Evolutionary conservation across 2,113 vertebrate species (phyloP), one percentile per base, ranked within the genome.

Genomic region (Aythya baeri): DNA sequence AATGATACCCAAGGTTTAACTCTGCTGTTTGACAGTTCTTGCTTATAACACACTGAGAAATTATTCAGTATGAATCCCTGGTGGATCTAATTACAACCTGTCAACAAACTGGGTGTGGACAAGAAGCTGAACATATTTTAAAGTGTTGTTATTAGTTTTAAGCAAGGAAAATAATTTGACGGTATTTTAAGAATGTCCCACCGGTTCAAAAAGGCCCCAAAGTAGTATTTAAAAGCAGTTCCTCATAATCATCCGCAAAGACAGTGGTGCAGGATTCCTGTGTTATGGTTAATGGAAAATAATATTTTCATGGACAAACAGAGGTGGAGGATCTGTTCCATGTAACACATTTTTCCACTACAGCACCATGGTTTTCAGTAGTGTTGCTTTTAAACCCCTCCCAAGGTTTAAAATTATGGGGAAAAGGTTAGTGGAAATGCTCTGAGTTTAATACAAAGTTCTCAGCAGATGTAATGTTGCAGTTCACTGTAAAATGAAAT

Each of bases 311-410:
- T 73, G 62, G 65, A 68, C 32, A 71, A 83, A 84, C 2, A 36
- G 87, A 86, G 32, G 23, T 46, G 46, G 75, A 86, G 79, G 16
- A 27, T 93, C 94, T 94, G 57, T 96, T 91, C 93, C 65, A 65
- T 86, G 68, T 63, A 88, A 82, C 5, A 12, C 41, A 54, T 81
- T 94, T 97, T 96, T 88, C 91, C 68, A 73, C 68, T 93, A 41
- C 21, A 54, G 68, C 68, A 71, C 41, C 6, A 8, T 86, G 46
- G 32, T 93, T 91, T 91, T 86, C 52, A 83, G 59, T 27, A 62
- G 36, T 8, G 11, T 92, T 70, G 72, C 18, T 18, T 62, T 22
- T 7, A 77, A 89, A 89, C 25, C 29, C 44, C 79, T 88, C 76
- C 73, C 65, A 88, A 52, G 76, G 43, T 63, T 93, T 83, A 31